A percentile compares a stretch with the other conserved stretches of the same genome.
Evolutionary conservation across 2,888 invertebrate species (phyloP).

Genomic region (Troglohyphantes excavatus): DNA sequence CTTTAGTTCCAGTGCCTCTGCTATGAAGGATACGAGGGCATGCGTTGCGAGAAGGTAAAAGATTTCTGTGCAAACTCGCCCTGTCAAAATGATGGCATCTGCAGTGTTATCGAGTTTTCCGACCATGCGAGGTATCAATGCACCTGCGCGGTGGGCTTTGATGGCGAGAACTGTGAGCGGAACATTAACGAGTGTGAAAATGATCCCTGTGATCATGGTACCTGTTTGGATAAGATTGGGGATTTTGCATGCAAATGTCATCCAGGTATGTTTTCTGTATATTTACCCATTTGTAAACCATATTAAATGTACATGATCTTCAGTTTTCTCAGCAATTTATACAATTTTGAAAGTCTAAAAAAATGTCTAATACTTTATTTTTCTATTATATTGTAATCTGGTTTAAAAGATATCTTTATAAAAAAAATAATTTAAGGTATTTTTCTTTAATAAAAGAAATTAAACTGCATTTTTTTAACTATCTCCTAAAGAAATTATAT

Average conservation of each 20-base stretch:
- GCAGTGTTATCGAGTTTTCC: slow-evolving; percentile 7
- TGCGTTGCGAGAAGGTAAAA: slow-evolving; percentile 44
- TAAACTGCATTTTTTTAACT: no score
- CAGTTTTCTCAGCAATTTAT: no score
- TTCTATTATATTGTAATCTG: no score
- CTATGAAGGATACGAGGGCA: slow-evolving; percentile 66
- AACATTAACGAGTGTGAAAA: slow-evolving; percentile 78
- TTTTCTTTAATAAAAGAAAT: no score
- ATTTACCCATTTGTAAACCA: background rate
- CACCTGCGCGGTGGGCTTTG: slow-evolving; percentile 75
- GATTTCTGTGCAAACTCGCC: slow-evolving; percentile 64
- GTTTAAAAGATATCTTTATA: no score
- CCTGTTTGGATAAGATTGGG: slow-evolving; percentile 95
- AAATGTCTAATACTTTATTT: no score
- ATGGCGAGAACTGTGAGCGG: slow-evolving; percentile 76
- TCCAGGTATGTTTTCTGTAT: slow-evolving; percentile 84
- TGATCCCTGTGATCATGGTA: slow-evolving; percentile 82
- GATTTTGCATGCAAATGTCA: slow-evolving; percentile 95
- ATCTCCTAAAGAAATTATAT: no score
- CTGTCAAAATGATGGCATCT: slow-evolving; percentile 71
- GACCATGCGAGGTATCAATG: slow-evolving; percentile 49
- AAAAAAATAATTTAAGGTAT: no score
- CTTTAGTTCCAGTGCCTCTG: slow-evolving; percentile 72
- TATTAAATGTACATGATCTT: no score
- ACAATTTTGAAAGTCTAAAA: no score